These are phyloP conservation scores for Melinopterus prodromus DNA, from an alignment of 2,888 invertebrate genomes.

Conservation along the genomic window DNA sequence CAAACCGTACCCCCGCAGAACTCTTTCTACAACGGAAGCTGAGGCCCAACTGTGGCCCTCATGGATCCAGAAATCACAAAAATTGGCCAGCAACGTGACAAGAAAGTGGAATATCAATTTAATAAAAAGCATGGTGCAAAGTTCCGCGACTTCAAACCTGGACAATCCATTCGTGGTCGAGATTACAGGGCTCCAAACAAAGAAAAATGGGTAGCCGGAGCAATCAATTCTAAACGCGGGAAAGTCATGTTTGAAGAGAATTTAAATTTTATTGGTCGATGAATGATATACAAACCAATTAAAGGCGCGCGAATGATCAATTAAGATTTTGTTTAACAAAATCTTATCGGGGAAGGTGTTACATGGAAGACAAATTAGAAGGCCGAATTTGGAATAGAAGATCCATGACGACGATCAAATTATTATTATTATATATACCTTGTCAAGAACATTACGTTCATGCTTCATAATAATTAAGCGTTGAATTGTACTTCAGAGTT, in stretches of 20 bases:
- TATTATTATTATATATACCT: no score
- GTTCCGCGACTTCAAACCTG: background rate
- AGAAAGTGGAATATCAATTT: slow-evolving; percentile 10
- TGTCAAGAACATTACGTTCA: no score
- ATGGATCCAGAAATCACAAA: background rate
- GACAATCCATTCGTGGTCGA: background rate
- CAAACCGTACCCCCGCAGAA: slow-evolving; percentile 19
- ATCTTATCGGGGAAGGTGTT: no score
- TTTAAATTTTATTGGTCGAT: background rate
- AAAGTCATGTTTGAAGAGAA: background rate
- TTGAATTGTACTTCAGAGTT: no score
- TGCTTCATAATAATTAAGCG: no score
- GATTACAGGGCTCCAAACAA: background rate
- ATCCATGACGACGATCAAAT: no score
- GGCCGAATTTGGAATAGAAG: no score
- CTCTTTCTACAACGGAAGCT: background rate
- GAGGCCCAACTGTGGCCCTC: background rate
- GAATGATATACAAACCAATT: background rate
- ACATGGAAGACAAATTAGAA: no score
- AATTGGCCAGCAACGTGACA: background rate
- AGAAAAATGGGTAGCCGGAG: background rate
- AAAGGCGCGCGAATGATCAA: background rate
- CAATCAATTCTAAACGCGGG: background rate
- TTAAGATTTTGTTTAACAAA: no score
- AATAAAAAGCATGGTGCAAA: background rate